Evolutionary conservation across 1,140 invertebrate species (phyloP), one percentile per base, ranked within the genome.

Genomic region (Linepithema humile): DNA sequence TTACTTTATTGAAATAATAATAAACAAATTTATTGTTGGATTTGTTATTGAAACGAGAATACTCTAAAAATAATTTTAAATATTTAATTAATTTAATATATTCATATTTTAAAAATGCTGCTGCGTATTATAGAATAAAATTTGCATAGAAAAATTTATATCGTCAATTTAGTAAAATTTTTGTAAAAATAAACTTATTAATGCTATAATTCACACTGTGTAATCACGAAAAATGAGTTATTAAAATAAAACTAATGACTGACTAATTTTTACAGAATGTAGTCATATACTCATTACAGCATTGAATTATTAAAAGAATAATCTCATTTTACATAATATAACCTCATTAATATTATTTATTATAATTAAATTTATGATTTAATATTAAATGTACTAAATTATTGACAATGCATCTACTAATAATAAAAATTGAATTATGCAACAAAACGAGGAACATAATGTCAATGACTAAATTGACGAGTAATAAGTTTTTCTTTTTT

Each of bases 121-220:
- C 29, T 20, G 74, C 60, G 20, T 65, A 48, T 38, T 32, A 45
- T 40, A 75, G 29, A 35, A n/a, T 60, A 26, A 20, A 40, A 2
- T 65, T 5, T 35, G 2, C 3, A 43, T 7, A 69, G 48, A 57
- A 80, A 70, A 67, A 70, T 80, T 80, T 80, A 55, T 23, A 29
- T 75, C 73, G 26, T 69, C 64, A 70, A 70, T 80, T 70, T 57
- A 17, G 26, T 38, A 23, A 2, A 4, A 43, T 57, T 60, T 0
- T n/a, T 40, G 17, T 35, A 0, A 15, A 3, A 10, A 3, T 73
- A 26, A 73, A 38, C 29, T 57, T 26, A 40, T n/a, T n/a, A n/a
- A n/a, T n/a, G n/a, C n/a, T n/a, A n/a, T n/a, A n/a, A n/a, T n/a
- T n/a, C n/a, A n/a, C n/a, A n/a, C n/a, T n/a, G n/a, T n/a, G n/a